Percentiles rank a stretch among this genome's conserved stretches.
Evolutionary conservation across 2,888 invertebrate genomes (phyloP).

Genomic region (Cosmorhoe ocellata): DNA sequence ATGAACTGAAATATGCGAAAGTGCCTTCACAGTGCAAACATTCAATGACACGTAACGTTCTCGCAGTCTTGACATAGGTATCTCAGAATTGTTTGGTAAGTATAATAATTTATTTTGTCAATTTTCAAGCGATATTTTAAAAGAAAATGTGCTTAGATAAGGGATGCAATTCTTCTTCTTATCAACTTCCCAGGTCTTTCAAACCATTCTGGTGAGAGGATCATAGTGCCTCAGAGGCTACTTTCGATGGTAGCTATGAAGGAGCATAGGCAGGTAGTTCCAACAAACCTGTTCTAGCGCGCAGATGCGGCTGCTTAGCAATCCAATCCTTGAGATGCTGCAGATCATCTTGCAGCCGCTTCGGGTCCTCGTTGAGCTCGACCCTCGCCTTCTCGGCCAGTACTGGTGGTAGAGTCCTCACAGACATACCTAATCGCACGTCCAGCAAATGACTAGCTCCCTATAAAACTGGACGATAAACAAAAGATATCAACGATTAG

Average conservation of each 20-base stretch:
- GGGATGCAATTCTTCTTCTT: no score
- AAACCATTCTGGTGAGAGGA: no score
- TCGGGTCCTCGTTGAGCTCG: slow-evolving; percentile 81
- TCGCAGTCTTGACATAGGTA: no score
- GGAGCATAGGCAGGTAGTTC: background rate
- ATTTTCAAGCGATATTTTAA: no score
- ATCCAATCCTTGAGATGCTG: slow-evolving; percentile 81
- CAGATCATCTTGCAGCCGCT: slow-evolving; percentile 68
- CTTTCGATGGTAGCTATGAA: background rate
- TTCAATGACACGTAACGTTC: no score
- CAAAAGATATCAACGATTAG: slow-evolving; percentile 24
- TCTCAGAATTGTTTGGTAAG: no score
- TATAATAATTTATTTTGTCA: no score
- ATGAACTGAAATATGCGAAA: no score
- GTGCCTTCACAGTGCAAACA: no score
- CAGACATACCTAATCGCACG: slow-evolving; percentile 46
- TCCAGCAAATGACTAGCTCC: slow-evolving; percentile 16
- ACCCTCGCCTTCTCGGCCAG: slow-evolving; percentile 67
- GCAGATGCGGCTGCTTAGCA: slow-evolving; percentile 79
- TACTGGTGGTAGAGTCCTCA: slow-evolving; percentile 52
- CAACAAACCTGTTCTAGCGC: slow-evolving; percentile 51
- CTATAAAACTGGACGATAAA: slow-evolving; percentile 21
- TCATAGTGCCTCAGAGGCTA: no score
- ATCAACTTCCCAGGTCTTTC: no score
- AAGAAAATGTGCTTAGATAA: no score